These are phyloP conservation scores for Scolopax mira DNA, from an alignment of 2,113 vertebrate species.

Conservation along the genomic window DNA sequence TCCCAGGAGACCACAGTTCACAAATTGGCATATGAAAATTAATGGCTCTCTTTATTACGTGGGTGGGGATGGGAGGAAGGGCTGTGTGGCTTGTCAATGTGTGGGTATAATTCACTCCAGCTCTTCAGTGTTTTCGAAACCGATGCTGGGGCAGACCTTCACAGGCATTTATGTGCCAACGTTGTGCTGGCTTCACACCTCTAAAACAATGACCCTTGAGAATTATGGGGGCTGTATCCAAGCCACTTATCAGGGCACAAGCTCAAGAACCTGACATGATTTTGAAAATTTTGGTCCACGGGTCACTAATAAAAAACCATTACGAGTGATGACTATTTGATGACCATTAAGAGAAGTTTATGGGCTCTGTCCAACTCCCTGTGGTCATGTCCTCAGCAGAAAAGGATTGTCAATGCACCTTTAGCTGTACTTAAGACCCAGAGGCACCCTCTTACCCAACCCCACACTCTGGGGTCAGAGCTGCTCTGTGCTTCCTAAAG, in stretches of 20 bases:
- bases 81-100: not conserved
- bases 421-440: not conserved
- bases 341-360: not conserved
- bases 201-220: not conserved
- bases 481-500: not conserved
- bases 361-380: not conserved
- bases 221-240: not conserved
- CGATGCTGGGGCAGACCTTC: not conserved
- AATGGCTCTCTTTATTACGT: not conserved
- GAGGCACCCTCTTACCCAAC: not conserved
- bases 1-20: not conserved
- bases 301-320: not conserved
- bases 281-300: not conserved
- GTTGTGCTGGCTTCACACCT: not conserved
- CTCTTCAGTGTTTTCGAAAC: not conserved
- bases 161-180: not conserved
- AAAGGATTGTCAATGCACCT: not conserved
- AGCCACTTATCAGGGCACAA: not conserved
- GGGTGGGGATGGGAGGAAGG: slow-evolving; percentile 8
- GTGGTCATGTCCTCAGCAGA: not conserved
- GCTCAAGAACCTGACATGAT: not conserved
- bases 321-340: not conserved
- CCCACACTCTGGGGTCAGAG: not conserved
- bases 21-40: not conserved
- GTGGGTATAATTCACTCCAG: not conserved